Base-by-base conservation (phyloP, 2,797 vertebrate genomes). In the Babyrousa celebensis region DNA sequence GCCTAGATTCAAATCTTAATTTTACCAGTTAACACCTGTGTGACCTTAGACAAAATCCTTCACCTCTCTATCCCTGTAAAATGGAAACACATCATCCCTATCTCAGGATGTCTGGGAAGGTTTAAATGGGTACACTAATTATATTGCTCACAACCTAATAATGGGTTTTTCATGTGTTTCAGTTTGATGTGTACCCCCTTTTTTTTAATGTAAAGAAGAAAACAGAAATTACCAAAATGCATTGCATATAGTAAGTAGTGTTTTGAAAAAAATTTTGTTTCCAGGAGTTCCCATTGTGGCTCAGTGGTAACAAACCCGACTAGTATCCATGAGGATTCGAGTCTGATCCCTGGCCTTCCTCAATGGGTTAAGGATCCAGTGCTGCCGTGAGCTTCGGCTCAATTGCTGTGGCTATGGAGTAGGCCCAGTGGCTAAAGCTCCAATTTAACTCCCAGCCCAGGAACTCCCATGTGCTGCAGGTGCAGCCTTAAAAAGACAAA, bases 1-100 rank as follows among this genome's bases (percentile, higher is more conserved):
- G 68, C n/a, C 63, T 85, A 79, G 2, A 94, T 65, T 95, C 29
- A 94, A 96, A 90, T 83, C 29, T n/a, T 82, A 80, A 40, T 27
- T 94, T 91, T 88, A 80, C 43, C 54, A 56, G 43, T 95, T 52
- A 60, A n/a, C 2, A 63, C 36, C 77, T 54, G 29, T 67, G 27
- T 85, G 27, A 80, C 18, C n/a, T 82, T 54, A 6, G 20, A 80
- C 32, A 80, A 89, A 89, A 62, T 86, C 62, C 29, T 94, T 91
- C 67, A 95, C 32, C 60, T 58, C 16, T 65, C 20, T 79, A 94
- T 54, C 43, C 75, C 78, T 75, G 12, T 48, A 79, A 87, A 80
- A 92, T 32, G 48, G 36, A 97, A 89, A 63, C 89, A 63, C 89
- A 91, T 36, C 79, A 87, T 17, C 12, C 23, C 23, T 48, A 92